Base-by-base conservation (phyloP, 37 sponge, comb jelly and placozoan species). In the Petrosia ficiformis region DNA sequence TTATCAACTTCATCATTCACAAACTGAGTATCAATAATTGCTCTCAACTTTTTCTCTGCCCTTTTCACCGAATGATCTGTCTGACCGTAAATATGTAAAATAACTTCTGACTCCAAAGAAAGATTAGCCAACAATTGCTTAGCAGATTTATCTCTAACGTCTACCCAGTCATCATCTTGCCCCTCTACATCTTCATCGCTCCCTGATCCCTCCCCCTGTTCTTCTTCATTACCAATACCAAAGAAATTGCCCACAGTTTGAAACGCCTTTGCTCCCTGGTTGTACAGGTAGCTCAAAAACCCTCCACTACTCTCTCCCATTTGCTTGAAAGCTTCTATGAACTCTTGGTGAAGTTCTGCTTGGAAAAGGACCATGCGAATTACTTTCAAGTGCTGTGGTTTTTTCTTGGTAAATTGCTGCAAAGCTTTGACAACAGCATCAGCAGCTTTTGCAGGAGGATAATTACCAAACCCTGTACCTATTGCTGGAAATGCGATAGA, bases 401-500 rank as follows among this genome's bases (percentile, higher is more conserved):
- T 40, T 2, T 21, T 69, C 3, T 59, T 34, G 35, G 57, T 34
- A 52, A 77, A 77, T 31, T 65, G 34, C 21, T 41, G 59, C 31
- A 87, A 38, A 21, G 82, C 88, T 10, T 87, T 44, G 31, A 44
- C 54, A 41, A 87, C 72, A 16, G 44, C 69, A 26, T 41, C 57
- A 4, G 88, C 88, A 66, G 78, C 77, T n/a, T 44, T 43, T 2
- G 64, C 42, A 44, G 82, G 43, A 34, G 77, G 28, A 26, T 48
- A 78, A 25, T 59, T 58, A 42, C 72, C 38, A 25, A 16, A 25
- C 22, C 84, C 89, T 41, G 83, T 88, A 1, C 79, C 84, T 69
- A 88, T 78, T 42, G 79, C 89, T 40, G 89, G 84, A 24, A 82
- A 68, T 19, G 89, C 66, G 34, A 88, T 79, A 3, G 89, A 88